Conservation (phyloP, 1,140 invertebrate species). For the Philotrypesis tridentata region DNA sequence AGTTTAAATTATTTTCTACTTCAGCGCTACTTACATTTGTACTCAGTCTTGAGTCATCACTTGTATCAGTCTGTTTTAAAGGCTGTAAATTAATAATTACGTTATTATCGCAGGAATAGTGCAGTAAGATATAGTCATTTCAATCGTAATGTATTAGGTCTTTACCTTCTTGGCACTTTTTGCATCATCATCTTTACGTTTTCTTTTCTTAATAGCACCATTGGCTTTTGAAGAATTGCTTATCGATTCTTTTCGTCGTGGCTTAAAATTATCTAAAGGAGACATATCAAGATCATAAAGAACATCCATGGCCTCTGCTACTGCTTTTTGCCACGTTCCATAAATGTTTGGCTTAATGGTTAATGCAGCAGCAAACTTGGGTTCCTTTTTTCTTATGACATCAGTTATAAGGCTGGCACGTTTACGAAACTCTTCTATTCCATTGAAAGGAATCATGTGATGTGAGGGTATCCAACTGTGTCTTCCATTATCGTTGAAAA, state of each 20-base stretch:
- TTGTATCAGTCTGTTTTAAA: constrained; percentile 31
- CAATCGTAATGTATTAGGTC: not conserved
- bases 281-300: constrained; percentile 43
- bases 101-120: constrained; percentile 12
- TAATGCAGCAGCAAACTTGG: constrained; percentile 72
- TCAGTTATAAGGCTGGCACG: constrained; percentile 51
- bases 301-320: constrained; percentile 72
- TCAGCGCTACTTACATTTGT: constrained; percentile 16
- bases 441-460: constrained; percentile 79
- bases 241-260: constrained; percentile 32
- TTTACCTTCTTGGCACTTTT: constrained; percentile 26
- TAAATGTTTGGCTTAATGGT: constrained; percentile 72
- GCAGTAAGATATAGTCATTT: not conserved
- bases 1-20: constrained; percentile 39
- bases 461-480: constrained; percentile 81
- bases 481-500: constrained; percentile 85
- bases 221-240: constrained; percentile 35
- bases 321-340: constrained; percentile 76
- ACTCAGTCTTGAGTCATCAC: constrained; percentile 25
- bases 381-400: constrained; percentile 70
- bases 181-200: constrained; percentile 34
- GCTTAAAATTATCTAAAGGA: constrained; percentile 45
- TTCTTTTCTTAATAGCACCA: constrained; percentile 35
- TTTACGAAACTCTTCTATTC: constrained; percentile 78
- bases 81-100: constrained; percentile 25